These are phyloP conservation scores for Coptotermes formosanus DNA, from an alignment of 1,140 invertebrate species.

Conservation along the genomic window DNA sequence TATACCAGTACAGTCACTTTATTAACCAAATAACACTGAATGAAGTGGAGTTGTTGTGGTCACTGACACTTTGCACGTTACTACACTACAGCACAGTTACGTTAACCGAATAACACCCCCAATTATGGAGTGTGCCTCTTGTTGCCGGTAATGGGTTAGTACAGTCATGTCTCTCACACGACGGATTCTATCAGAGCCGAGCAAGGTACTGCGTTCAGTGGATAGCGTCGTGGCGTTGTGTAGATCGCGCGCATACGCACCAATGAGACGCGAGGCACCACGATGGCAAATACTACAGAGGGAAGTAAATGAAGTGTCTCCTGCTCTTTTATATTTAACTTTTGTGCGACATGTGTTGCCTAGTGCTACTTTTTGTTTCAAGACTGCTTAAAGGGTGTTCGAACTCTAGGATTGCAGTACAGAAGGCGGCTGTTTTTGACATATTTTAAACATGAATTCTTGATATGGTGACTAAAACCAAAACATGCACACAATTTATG, in stretches of 20 bases:
- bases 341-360: neutral
- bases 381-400: neutral
- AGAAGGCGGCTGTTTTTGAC: no score
- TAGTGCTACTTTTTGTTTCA: neutral
- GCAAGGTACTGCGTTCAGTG: neutral
- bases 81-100: no score
- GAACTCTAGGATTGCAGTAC: no score
- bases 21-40: no score
- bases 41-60: no score
- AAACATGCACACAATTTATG: no score
- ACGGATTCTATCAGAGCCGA: neutral
- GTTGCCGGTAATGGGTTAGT: neutral
- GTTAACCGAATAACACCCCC: no score
- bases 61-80: no score
- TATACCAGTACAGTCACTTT: no score
- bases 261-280: no score
- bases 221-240: neutral
- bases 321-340: neutral
- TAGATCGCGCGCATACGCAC: neutral
- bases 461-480: no score
- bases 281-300: neutral
- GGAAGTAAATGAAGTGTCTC: neutral
- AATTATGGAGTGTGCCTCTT: neutral
- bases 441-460: no score
- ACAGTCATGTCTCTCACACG: neutral